phyloP scores from a whole-genome alignment of 2,113 vertebrate genomes.

The Pimephales promelas region DNA sequence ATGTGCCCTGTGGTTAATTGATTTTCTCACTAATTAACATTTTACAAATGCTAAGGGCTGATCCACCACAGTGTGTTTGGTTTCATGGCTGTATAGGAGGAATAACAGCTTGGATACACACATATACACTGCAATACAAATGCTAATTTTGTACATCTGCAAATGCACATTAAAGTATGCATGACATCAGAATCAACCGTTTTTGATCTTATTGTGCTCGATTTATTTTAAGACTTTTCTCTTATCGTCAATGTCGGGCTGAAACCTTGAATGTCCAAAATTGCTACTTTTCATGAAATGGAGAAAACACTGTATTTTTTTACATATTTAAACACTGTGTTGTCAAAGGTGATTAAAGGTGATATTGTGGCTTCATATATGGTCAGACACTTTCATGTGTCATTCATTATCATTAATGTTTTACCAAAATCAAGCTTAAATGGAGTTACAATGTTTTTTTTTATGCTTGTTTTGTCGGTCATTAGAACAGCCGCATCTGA shows the following conservation, averaged over 20 bases:
- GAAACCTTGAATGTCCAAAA: no score
- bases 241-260: not conserved
- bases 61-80: slow-evolving; percentile 47
- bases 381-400: no score
- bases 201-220: not conserved
- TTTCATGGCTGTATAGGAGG: slow-evolving; percentile 17
- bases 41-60: slow-evolving; percentile 70
- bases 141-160: slow-evolving; percentile 19
- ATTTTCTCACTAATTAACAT: slow-evolving; percentile 77
- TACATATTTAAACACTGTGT: no score
- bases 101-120: not conserved
- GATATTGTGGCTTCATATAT: no score
- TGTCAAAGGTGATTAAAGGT: no score
- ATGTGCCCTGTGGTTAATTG: slow-evolving; percentile 69
- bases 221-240: not conserved
- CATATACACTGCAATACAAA: slow-evolving; percentile 10
- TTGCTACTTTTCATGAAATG: no score
- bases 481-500: no score
- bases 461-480: no score
- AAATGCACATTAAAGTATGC: not conserved
- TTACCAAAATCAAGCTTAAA: no score
- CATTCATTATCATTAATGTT: no score
- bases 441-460: no score
- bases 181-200: not conserved
- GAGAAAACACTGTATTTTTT: no score